Evolutionary conservation across 2,888 invertebrate genomes (phyloP).

Genomic region (Nymphalis c-album): DNA sequence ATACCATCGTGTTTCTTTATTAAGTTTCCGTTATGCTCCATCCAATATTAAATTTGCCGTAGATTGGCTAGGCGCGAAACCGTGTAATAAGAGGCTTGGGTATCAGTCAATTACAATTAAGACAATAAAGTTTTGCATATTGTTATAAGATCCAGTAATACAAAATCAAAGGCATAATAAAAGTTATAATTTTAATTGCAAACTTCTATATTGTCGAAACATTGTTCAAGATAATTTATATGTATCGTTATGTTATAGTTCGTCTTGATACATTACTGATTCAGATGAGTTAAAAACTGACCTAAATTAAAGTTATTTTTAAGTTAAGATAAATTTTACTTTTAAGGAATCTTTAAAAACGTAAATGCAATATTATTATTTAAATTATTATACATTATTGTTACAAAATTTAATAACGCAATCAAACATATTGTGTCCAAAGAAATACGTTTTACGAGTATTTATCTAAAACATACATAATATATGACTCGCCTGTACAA

Average conservation of each 20-base stretch:
- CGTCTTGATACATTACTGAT: not conserved
- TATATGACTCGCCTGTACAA: not conserved
- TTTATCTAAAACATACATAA: not conserved
- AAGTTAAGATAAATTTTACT: conserved; percentile 8
- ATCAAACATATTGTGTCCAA: conserved; percentile 8
- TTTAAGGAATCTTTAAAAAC: conserved; percentile 11
- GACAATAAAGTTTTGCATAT: conserved; percentile 38
- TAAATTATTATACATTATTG: conserved; percentile 11
- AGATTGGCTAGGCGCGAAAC: conserved; percentile 7
- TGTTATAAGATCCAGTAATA: conserved; percentile 14
- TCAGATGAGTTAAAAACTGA: conserved; percentile 4
- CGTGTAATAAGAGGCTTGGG: not conserved
- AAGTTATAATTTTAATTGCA: conserved; percentile 1
- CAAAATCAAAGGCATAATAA: conserved; percentile 8
- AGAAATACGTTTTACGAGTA: conserved; percentile 2
- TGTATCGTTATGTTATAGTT: conserved; percentile 1
- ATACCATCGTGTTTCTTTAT: not conserved
- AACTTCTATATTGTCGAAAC: conserved; percentile 1
- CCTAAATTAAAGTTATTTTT: conserved; percentile 9
- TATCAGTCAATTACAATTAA: conserved; percentile 36
- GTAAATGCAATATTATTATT: conserved; percentile 15
- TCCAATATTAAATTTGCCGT: not conserved
- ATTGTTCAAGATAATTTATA: not conserved
- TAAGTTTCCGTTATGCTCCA: not conserved
- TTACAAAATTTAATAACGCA: conserved; percentile 8